Evolutionary conservation across 64 coral and sea anemone species (phyloP), one percentile per base, ranked within the genome.

Genomic region (Cladopsammia gracilis): DNA sequence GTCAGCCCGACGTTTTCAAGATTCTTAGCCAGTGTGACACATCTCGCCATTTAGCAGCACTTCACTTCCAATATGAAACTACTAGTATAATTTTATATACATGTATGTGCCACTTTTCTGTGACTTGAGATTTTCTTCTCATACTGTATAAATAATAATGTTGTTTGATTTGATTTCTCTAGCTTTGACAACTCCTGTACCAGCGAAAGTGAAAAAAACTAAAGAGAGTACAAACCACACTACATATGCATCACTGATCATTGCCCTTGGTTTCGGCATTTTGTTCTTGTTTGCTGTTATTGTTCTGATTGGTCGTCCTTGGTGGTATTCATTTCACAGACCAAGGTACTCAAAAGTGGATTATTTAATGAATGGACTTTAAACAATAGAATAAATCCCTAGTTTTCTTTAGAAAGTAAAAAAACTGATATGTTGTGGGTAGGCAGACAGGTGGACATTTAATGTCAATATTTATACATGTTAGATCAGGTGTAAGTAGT

Each of bases 301-400:
- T 16, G 61, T 97, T 50, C 78, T 94, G 3, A 89, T 97, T 81
- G 95, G 95, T 22, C 87, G 92, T 51, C 95, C 95, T 8, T 97
- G 95, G 95, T 94, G 91, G 95, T 75, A 91, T 73, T 89, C 90
- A 9, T 87, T 94, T 66, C 88, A 94, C 8, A 86, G 92, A 71
- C 95, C 95, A 77, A 90, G 95, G 76, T 97, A 97, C 59, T 97
- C 95, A 19, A 97, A 97, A 47, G 95, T 97, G 43, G 95, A 97
- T 81, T 97, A 97, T 68, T 71, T 97, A 7, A 97, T 97, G 95
- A 97, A 97, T 87, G 95, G 95, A 56, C 82, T 97, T 13, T 96
- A 85, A 89, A 56, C 47, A 60, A 62, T n/a, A 34, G 34, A 34
- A 34, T 34, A 34, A 34, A 34, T 34, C 34, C 65, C 7, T 57